A percentile compares a stretch with the other conserved stretches of the same genome.
phyloP scores from a whole-genome alignment of 1,140 invertebrate genomes.

The Trissolcus basalis region DNA sequence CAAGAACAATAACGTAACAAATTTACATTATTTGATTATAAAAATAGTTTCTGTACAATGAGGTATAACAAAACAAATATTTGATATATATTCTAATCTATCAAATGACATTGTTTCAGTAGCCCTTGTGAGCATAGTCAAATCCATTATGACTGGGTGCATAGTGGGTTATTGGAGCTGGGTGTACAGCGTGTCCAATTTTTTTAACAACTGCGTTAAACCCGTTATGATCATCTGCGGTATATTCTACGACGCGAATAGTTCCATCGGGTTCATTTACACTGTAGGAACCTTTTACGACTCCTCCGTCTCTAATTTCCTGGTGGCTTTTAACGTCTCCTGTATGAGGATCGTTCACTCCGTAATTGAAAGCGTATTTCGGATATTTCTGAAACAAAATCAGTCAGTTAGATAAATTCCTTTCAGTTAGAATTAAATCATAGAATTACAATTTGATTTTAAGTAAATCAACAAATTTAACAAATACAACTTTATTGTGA shows the following conservation, averaged over 20 bases:
- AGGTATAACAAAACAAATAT: background rate
- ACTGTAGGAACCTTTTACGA: constrained; percentile 50
- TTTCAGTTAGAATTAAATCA: too few relatives aligned
- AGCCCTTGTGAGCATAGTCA: background rate
- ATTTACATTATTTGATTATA: too few relatives aligned
- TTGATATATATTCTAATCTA: too few relatives aligned
- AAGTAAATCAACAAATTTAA: too few relatives aligned
- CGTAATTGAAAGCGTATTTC: constrained; percentile 50
- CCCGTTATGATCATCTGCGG: constrained; percentile 48
- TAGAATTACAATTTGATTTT: too few relatives aligned
- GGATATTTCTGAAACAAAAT: constrained; percentile 30
- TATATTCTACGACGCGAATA: constrained; percentile 48
- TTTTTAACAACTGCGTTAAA: constrained; percentile 54
- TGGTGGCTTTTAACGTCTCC: constrained; percentile 47
- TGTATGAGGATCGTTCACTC: constrained; percentile 47
- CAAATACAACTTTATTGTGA: too few relatives aligned
- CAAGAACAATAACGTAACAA: too few relatives aligned
- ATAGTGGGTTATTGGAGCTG: constrained; percentile 32
- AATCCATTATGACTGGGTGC: constrained; percentile 25
- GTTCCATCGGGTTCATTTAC: constrained; percentile 56
- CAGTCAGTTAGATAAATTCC: too few relatives aligned
- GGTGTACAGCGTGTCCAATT: constrained; percentile 43
- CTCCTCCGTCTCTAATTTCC: constrained; percentile 36
- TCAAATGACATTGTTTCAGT: background rate
- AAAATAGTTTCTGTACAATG: background rate